Evolutionary conservation across 2,888 invertebrate genomes (phyloP).

Genomic region (Ditula angustiorana): DNA sequence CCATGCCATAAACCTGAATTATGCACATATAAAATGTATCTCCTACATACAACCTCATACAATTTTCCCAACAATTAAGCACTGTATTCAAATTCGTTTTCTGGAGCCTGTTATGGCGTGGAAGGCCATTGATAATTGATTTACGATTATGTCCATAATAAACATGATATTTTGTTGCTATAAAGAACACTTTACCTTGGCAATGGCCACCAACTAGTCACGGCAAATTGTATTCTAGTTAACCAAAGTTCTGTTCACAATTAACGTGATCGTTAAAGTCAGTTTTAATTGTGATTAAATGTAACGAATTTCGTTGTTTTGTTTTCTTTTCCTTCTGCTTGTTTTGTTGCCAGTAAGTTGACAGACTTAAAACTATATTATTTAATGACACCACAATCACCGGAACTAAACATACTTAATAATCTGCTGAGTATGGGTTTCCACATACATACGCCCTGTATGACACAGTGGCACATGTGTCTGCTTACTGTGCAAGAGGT

Average conservation of each 20-base stretch:
- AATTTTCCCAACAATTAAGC: slow-evolving; percentile 39
- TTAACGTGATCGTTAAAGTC: slow-evolving; percentile 13
- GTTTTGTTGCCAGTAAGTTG: background rate
- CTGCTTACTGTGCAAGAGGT: no score
- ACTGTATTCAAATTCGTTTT: slow-evolving; percentile 36
- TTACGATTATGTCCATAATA: slow-evolving; percentile 34
- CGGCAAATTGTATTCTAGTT: slow-evolving; percentile 29
- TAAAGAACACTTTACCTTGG: slow-evolving; percentile 18
- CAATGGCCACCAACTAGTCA: slow-evolving; percentile 6
- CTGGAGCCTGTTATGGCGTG: slow-evolving; percentile 30
- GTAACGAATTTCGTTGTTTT: background rate
- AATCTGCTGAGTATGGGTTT: no score
- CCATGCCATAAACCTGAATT: slow-evolving; percentile 31
- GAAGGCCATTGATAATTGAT: slow-evolving; percentile 40
- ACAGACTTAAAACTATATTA: background rate
- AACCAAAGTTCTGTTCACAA: slow-evolving; percentile 23
- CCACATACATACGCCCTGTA: no score
- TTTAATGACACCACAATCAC: no score
- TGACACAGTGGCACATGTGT: no score
- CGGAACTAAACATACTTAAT: no score
- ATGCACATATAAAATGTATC: slow-evolving; percentile 33
- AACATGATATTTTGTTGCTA: slow-evolving; percentile 16
- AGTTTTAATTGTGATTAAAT: slow-evolving; percentile 28
- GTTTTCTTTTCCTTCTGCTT: background rate
- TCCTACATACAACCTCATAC: slow-evolving; percentile 21